Evolutionary conservation across 2,113 vertebrate species (phyloP).

Genomic region (Bufo bufo): DNA sequence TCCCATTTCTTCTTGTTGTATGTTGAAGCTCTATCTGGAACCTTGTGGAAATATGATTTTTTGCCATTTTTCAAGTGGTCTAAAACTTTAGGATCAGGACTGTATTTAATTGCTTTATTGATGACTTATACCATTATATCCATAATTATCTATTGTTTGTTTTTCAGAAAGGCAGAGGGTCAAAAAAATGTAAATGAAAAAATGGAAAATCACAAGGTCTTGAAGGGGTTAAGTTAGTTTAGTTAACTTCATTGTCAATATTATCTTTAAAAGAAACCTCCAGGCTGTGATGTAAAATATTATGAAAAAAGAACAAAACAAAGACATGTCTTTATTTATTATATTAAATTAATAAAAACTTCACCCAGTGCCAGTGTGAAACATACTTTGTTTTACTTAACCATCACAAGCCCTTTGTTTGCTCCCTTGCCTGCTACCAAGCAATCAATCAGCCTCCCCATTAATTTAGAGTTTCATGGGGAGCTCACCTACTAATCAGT

Average conservation of each 20-base stretch:
- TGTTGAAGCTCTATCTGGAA: no score
- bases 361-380: neutral
- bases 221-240: neutral
- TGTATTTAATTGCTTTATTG: no score
- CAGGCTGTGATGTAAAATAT: neutral
- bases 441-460: conserved; percentile 43
- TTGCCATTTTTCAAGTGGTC: no score
- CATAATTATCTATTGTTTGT: no score
- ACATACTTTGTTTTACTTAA: conserved; percentile 18
- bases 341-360: neutral
- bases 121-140: no score
- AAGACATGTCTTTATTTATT: neutral
- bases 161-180: no score
- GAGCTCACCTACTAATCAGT: conserved; percentile 56
- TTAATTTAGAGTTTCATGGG: conserved; percentile 45
- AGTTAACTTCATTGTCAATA: neutral
- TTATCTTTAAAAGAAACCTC: neutral
- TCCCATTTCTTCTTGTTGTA: no score
- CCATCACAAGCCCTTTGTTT: conserved; percentile 29
- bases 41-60: no score
- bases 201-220: no score
- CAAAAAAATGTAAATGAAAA: no score
- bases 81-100: no score
- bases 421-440: conserved; percentile 1
- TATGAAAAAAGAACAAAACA: neutral